Evolutionary conservation across 2,113 vertebrate genomes (phyloP).

Genomic region (Motacilla tschutschensis): DNA sequence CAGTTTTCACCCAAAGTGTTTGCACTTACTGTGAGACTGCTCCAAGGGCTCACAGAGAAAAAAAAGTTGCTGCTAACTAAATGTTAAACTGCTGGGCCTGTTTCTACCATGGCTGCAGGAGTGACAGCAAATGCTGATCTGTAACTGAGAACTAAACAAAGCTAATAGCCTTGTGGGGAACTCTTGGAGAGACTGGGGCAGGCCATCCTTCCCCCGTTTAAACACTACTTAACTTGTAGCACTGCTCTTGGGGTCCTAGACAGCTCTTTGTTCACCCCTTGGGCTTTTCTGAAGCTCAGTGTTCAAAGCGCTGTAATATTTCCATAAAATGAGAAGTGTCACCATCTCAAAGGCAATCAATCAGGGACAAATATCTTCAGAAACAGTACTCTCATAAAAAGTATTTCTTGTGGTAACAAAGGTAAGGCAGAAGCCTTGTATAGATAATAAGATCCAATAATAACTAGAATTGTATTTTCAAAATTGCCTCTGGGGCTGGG

Average conservation of each 20-base stretch:
- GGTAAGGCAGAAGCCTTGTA: background rate
- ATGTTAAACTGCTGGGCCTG: background rate
- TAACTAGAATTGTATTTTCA: constrained; percentile 12
- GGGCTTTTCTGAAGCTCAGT: background rate
- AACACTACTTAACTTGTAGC: background rate
- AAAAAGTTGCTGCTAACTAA: background rate
- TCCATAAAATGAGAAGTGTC: background rate
- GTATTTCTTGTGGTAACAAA: constrained; percentile 17
- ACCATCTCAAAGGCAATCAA: constrained; percentile 1
- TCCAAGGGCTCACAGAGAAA: background rate
- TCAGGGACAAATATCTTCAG: background rate
- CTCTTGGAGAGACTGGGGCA: background rate
- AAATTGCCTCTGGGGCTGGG: constrained; percentile 29
- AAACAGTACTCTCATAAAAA: background rate
- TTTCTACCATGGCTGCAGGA: background rate
- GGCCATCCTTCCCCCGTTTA: background rate
- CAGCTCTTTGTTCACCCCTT: background rate
- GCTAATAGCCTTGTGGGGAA: background rate
- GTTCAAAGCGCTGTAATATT: background rate
- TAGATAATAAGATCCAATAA: background rate
- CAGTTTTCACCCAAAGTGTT: background rate
- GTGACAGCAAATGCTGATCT: background rate
- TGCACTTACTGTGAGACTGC: background rate
- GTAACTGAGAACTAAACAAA: background rate
- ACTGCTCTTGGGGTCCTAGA: background rate